phyloP scores from a whole-genome alignment of 2,888 invertebrate genomes.

The Troides helena region DNA sequence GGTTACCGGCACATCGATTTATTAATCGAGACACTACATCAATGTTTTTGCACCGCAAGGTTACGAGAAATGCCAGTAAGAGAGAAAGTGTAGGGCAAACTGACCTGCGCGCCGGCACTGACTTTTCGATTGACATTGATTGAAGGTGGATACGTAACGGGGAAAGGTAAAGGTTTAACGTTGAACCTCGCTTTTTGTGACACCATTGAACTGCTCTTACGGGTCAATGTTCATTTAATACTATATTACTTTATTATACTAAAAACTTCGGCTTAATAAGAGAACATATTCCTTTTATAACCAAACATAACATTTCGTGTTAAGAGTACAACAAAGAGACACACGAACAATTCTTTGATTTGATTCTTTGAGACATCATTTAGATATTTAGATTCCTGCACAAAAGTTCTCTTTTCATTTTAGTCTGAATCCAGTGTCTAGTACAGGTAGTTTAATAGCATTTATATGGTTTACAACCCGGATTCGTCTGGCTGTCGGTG shows the following conservation, averaged over 20 bases:
- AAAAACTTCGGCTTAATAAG: too few relatives aligned
- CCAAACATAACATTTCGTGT: too few relatives aligned
- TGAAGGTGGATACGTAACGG: conserved; percentile 41
- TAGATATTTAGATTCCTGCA: too few relatives aligned
- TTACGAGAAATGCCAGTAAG: conserved; percentile 30
- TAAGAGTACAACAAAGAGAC: too few relatives aligned
- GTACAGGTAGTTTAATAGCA: background rate
- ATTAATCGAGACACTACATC: conserved; percentile 25
- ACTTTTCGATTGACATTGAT: conserved; percentile 61
- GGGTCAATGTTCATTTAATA: background rate
- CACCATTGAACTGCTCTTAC: background rate
- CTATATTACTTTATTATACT: too few relatives aligned
- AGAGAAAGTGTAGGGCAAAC: conserved; percentile 51
- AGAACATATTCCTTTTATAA: too few relatives aligned
- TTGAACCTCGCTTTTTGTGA: conserved; percentile 23
- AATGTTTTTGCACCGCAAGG: conserved; percentile 26
- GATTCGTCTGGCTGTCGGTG: conserved; percentile 42
- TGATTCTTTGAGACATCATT: too few relatives aligned
- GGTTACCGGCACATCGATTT: conserved; percentile 28
- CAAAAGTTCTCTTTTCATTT: background rate
- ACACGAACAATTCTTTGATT: too few relatives aligned
- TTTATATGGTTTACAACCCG: conserved; percentile 27
- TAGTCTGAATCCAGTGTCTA: background rate
- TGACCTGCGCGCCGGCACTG: conserved; percentile 49
- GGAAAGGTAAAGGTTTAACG: conserved; percentile 44